Conservation (phyloP, 2,888 invertebrate genomes). For the Melinaea menophilus region DNA sequence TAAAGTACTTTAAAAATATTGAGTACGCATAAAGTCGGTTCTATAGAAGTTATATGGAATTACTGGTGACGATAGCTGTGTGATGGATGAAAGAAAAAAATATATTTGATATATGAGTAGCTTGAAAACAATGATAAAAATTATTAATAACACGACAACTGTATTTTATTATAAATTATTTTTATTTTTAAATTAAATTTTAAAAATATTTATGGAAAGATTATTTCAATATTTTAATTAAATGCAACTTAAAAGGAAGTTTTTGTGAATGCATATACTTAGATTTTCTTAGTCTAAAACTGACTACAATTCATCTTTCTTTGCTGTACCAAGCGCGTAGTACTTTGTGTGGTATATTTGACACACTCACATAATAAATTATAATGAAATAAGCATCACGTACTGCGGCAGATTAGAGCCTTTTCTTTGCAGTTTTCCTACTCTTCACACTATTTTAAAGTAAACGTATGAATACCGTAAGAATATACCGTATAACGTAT, state of each 20-base stretch:
- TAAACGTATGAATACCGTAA: neutral
- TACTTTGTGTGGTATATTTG: constrained; percentile 17
- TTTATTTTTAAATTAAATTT: too few species aligned
- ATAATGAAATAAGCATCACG: constrained; percentile 52
- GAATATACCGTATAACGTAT: too few species aligned
- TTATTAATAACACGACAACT: too few species aligned
- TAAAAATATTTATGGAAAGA: neutral
- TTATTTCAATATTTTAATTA: neutral
- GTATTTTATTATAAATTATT: too few species aligned
- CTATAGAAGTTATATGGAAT: too few species aligned
- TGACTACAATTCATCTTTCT: constrained; percentile 27
- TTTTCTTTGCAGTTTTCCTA: constrained; percentile 25
- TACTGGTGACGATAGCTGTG: too few species aligned
- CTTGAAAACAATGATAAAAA: too few species aligned
- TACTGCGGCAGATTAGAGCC: constrained; percentile 50
- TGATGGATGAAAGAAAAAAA: too few species aligned
- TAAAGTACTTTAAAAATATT: too few species aligned
- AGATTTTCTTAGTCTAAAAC: constrained; percentile 28
- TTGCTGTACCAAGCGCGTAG: constrained; percentile 17
- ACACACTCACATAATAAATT: constrained; percentile 33
- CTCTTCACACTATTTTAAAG: constrained; percentile 16
- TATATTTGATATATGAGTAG: too few species aligned
- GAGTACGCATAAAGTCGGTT: too few species aligned
- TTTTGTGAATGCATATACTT: constrained; percentile 26
- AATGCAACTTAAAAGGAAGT: constrained; percentile 8